These are phyloP conservation scores for Vulpes ferrilata DNA, from an alignment of 2,113 vertebrate genomes.

Conservation along the genomic window DNA sequence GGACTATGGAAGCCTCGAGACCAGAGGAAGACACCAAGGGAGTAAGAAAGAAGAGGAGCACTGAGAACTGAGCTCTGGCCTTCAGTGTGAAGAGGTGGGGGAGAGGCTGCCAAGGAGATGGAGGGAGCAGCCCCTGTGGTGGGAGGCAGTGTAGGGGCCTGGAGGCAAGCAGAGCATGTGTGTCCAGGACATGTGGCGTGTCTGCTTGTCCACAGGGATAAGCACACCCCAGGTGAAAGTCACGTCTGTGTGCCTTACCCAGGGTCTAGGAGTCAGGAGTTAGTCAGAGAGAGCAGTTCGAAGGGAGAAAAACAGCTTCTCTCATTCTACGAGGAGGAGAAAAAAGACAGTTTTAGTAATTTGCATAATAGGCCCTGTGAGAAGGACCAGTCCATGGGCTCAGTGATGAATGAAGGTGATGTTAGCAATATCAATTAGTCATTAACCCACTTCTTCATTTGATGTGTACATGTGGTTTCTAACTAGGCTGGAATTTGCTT, in stretches of 20 bases:
- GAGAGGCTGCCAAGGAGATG: neutral
- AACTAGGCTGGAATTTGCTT: conserved; percentile 12
- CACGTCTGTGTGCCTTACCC: neutral
- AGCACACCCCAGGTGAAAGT: neutral
- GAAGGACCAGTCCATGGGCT: neutral
- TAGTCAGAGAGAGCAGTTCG: neutral
- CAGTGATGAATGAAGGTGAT: neutral
- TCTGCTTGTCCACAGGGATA: neutral
- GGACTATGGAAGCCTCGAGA: neutral
- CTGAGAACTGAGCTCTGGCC: neutral
- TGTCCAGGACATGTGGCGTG: no score
- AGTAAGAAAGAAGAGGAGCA: neutral
- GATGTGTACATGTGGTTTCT: conserved; percentile 27
- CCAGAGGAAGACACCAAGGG: no score
- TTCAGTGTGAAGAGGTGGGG: neutral
- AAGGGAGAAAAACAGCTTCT: neutral
- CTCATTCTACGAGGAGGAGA: neutral
- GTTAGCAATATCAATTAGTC: neutral
- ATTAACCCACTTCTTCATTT: neutral
- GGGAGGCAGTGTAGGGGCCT: no score
- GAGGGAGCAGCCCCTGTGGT: neutral
- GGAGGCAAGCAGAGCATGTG: fast-evolving
- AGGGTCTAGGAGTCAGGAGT: neutral
- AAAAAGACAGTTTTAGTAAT: neutral
- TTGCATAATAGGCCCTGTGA: neutral